A percentile compares a stretch with the other conserved stretches of the same genome.
These are phyloP conservation scores for Microcaecilia unicolor DNA, from an alignment of 2,797 vertebrate species.

Conservation along the genomic window DNA sequence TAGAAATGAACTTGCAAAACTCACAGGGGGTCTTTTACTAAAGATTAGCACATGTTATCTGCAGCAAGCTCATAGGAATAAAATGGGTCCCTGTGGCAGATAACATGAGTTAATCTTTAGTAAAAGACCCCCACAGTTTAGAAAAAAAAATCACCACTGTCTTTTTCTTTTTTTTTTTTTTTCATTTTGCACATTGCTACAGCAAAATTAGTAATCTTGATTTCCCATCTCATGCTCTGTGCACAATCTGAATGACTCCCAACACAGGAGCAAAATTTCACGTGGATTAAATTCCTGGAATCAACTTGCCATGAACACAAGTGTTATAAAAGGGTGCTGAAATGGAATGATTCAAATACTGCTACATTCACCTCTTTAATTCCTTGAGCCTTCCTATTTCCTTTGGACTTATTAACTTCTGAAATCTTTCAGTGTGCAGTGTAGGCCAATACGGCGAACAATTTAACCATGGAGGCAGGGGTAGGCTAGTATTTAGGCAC, in stretches of 20 bases:
- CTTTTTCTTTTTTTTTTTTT: no score
- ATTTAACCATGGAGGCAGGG: background rate
- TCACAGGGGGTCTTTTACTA: no score
- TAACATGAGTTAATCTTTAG: no score
- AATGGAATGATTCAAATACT: constrained; percentile 10
- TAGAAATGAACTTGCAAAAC: background rate
- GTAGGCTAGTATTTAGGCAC: background rate
- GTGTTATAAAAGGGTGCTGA: constrained; percentile 11
- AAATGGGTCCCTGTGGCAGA: no score
- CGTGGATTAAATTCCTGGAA: constrained; percentile 7
- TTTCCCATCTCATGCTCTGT: background rate
- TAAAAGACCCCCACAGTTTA: no score
- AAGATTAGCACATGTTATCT: no score
- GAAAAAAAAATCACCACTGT: no score
- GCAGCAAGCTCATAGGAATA: no score
- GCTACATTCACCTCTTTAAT: constrained; percentile 5
- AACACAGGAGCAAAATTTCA: constrained; percentile 7
- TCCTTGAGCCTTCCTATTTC: constrained; percentile 13
- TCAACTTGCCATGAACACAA: constrained; percentile 9
- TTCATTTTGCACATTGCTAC: no score
- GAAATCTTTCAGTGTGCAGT: constrained; percentile 1
- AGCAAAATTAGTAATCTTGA: background rate
- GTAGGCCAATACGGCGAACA: background rate
- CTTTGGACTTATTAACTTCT: constrained; percentile 6
- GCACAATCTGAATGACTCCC: background rate